Percentiles rank a stretch among this genome's conserved stretches.
phyloP scores from a whole-genome alignment of 64 coral and sea anemone species.

The Exaiptasia diaphana region DNA sequence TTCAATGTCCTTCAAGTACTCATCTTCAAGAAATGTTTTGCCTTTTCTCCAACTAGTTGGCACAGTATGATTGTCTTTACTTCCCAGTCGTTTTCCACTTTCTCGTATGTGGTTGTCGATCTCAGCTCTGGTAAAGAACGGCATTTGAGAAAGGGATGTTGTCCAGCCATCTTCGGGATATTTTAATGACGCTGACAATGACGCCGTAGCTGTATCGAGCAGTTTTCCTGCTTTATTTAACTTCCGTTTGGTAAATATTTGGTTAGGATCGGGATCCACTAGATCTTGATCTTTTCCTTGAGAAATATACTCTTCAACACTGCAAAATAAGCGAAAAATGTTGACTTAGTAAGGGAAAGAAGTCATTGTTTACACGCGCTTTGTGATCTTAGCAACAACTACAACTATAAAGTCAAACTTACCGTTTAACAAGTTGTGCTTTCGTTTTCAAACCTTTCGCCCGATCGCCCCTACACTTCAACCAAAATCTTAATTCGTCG shows the following conservation, averaged over 20 bases:
- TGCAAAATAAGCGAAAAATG: background rate
- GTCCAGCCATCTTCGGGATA: conserved; percentile 8
- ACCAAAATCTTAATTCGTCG: conserved; percentile 17
- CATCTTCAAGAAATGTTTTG: conserved; percentile 30
- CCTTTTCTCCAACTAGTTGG: conserved; percentile 9
- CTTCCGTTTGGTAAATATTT: conserved; percentile 18
- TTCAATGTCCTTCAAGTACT: conserved; percentile 29
- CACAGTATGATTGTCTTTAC: background rate
- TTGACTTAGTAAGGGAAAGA: background rate
- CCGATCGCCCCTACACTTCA: conserved; percentile 28
- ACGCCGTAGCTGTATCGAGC: background rate
- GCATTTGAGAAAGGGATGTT: conserved; percentile 5
- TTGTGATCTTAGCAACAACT: background rate
- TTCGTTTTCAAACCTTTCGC: conserved; percentile 43
- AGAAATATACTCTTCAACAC: conserved; percentile 38
- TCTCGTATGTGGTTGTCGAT: conserved; percentile 1
- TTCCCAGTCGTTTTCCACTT: background rate
- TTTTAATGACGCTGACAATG: background rate
- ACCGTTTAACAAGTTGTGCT: conserved; percentile 34
- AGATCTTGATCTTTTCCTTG: conserved; percentile 3
- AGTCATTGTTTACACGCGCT: background rate
- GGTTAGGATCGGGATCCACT: conserved; percentile 25
- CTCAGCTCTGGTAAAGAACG: conserved; percentile 16
- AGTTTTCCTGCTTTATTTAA: background rate
- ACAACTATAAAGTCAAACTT: background rate